Base-by-base conservation (phyloP, 2,797 vertebrate genomes). In the Sphenodon punctatus region DNA sequence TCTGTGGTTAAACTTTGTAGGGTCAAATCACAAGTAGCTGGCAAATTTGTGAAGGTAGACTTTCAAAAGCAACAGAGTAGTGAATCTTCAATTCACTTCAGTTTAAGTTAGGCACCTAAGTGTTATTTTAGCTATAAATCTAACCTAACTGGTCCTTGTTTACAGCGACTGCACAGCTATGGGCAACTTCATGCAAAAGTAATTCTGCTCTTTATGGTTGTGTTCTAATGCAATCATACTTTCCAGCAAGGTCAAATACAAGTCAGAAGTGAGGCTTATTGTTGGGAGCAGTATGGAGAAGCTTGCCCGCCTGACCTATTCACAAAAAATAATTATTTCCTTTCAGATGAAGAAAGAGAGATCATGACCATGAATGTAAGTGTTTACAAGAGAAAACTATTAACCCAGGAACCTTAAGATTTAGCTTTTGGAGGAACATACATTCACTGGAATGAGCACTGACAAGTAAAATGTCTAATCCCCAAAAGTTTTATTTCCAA, bases 401-500 rank as follows among this genome's bases (percentile, higher is more conserved):
- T 93, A 92, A 82, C 66, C 78, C 83, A 89, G 91, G 80, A 89
- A 91, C 85, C 67, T 46, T 36, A 67, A 78, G 78, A 85, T 84
- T 85, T 83, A 88, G 84, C 84, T 86, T n/a, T n/a, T n/a, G 72
- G 89, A 92, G 89, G 68, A 88, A 93, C 92, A 89, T 88, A 90
- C 71, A 80, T 91, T 81, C 89, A 86, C 80, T 90, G 70, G 84
- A 93, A 92, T 90, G 82, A 89, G 55, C 82, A 85, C 25, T 90
- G 90, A 93, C 92, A 93, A 90, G 88, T 73, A 68, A 89, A 92
- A 92, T 85, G 73, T 89, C 92, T 91, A 93, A 92, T 93, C 89
- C 89, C 90, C 68, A 56, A 90, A 91, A n/a, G 89, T 92, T 91
- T 92, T 92, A 86, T 91, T 91, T 91, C 70, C 65, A 46, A 56